Evolutionary conservation across 2,888 invertebrate species (phyloP).

Genomic region (Xanthia icteritia): DNA sequence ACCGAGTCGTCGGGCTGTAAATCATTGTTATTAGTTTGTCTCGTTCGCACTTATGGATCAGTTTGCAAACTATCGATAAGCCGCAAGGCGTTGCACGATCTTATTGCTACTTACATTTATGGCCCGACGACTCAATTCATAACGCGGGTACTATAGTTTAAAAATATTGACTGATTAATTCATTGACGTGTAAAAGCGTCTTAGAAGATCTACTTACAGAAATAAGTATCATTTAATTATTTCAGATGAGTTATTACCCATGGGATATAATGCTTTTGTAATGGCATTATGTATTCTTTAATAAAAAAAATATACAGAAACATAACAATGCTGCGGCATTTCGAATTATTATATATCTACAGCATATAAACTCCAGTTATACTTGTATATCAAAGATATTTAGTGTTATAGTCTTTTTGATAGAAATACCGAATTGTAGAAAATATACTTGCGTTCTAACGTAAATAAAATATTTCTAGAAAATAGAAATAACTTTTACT

Average conservation of each 20-base stretch:
- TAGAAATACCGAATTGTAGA: neutral
- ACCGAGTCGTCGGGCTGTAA: no score
- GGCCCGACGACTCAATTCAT: no score
- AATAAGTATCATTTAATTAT: neutral
- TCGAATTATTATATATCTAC: neutral
- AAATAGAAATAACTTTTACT: neutral
- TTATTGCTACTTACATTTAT: no score
- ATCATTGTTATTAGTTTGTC: no score
- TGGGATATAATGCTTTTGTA: neutral
- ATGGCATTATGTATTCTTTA: neutral
- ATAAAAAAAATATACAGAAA: neutral
- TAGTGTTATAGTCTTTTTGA: constrained; percentile 15
- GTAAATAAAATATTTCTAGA: neutral
- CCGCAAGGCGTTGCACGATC: no score
- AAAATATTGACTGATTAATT: no score
- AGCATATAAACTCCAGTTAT: constrained; percentile 23
- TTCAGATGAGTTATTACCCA: neutral
- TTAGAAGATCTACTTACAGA: neutral
- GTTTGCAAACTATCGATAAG: no score
- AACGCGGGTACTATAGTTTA: no score
- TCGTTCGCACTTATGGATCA: no score
- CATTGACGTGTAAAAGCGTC: neutral
- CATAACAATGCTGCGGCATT: neutral
- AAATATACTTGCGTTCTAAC: neutral
- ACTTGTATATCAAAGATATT: neutral